Percentiles rank a stretch among this genome's conserved stretches.
Evolutionary conservation across 2,888 invertebrate genomes (phyloP).

Genomic region (Hypolimnas misippus): DNA sequence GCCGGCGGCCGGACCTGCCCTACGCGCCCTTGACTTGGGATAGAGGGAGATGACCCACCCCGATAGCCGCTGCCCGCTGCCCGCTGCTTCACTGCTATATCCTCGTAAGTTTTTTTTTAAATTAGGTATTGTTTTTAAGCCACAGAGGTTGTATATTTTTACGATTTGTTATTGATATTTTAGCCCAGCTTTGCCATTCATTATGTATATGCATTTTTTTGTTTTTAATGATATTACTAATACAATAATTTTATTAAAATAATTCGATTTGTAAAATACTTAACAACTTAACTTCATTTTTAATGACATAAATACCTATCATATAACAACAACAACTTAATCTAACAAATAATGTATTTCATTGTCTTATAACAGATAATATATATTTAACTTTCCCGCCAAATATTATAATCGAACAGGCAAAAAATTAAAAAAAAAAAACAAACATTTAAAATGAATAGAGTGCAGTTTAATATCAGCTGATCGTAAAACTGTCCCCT

Average conservation of each 20-base stretch:
- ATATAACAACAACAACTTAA: no score
- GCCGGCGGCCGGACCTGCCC: constrained; percentile 82
- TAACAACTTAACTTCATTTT: no score
- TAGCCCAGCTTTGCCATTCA: no score
- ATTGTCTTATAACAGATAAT: no score
- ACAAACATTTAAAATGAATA: constrained; percentile 1
- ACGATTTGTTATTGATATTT: not conserved
- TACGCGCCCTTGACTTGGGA: constrained; percentile 83
- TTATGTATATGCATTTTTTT: no score
- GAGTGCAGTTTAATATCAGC: constrained; percentile 54
- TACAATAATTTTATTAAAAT: no score
- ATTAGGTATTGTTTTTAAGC: constrained; percentile 14
- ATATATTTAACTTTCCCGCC: not conserved
- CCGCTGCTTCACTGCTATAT: constrained; percentile 28
- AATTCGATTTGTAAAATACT: no score
- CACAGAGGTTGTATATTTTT: not conserved
- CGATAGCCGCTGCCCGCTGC: constrained; percentile 50
- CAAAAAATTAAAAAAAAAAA: not conserved
- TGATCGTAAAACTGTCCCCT: constrained; percentile 80
- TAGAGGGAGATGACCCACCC: constrained; percentile 79
- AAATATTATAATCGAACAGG: not conserved
- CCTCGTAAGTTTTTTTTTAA: constrained; percentile 53
- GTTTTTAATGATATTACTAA: no score
- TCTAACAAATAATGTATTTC: no score
- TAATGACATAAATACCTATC: no score